Conservation (phyloP, 2,113 vertebrate species). For the Nothobranchius kuhntae region DNA sequence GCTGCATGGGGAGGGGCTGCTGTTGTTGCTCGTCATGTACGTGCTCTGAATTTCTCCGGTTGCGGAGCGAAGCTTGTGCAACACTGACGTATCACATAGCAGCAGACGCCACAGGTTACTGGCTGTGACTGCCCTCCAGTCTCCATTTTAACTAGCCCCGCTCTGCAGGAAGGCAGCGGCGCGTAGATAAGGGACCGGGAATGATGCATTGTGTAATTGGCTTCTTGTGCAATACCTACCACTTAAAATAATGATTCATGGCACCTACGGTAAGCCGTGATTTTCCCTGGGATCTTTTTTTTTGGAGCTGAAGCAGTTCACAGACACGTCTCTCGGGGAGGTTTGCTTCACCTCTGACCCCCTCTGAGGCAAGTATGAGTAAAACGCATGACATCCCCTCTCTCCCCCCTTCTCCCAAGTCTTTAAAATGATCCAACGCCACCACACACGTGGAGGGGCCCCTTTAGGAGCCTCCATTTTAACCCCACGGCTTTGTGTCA, state of each 20-base stretch:
- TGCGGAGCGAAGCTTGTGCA: slow-evolving; percentile 62
- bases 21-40: slow-evolving; percentile 63
- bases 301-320: slow-evolving; percentile 18
- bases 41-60: slow-evolving; percentile 68
- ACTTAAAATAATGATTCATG: slow-evolving; percentile 19
- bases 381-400: slow-evolving; percentile 50
- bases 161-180: slow-evolving; percentile 3
- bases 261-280: slow-evolving; percentile 3
- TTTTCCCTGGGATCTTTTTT: too few species aligned
- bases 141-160: slow-evolving; percentile 1
- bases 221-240: slow-evolving; percentile 16
- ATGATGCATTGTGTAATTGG: slow-evolving; percentile 3
- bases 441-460: slow-evolving; percentile 73
- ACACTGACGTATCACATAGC: slow-evolving; percentile 54
- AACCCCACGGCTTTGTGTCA: slow-evolving; percentile 61
- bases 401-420: slow-evolving; percentile 59
- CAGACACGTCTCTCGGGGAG: slow-evolving; percentile 44
- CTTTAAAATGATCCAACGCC: slow-evolving; percentile 62
- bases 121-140: slow-evolving; percentile 12
- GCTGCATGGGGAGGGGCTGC: slow-evolving; percentile 70
- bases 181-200: background rate
- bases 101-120: slow-evolving; percentile 56
- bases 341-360: slow-evolving; percentile 69
- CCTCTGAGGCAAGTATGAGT: slow-evolving; percentile 61
- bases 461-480: slow-evolving; percentile 58